Evolutionary conservation across 2,888 invertebrate species (phyloP), one percentile per base, ranked within the genome.

Genomic region (Morpho deidamia): DNA sequence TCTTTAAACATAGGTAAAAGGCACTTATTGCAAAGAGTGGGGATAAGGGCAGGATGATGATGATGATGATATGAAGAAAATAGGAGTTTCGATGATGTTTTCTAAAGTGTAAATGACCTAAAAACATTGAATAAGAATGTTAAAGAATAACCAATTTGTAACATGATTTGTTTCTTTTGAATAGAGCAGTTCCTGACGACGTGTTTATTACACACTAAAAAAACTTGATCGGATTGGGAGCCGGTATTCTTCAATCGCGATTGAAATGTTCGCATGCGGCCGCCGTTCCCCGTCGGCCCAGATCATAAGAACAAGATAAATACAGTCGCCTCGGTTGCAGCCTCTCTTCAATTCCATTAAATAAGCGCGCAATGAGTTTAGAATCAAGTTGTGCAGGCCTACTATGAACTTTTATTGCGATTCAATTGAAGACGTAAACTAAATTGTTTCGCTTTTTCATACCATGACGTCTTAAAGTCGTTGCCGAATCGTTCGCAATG

Each of bases 201-300:
- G 60, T 61, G 56, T 60, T 61, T 59, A 61, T 60, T 61, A 61
- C 56, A 59, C 57, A 55, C 51, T 23, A 48, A 60, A 58, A 55
- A 58, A 58, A 57, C 56, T 42, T 69, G 76, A 77, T 79, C 61
- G 56, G 61, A 76, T 77, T 72, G 66, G 70, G 65, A 77, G 74
- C 81, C 77, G 75, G 81, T 79, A 77, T 74, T 67, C 66, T 70
- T 67, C 64, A 73, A 78, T 79, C 75, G 70, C 76, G 82, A 84
- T 86, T 83, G 78, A 84, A 83, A 79, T 72, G 75, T 83, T 76
- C 72, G 64, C 70, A 65, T 67, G 69, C 68, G 67, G 58, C 44
- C 57, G 46, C 11, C 41, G 48, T 42, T 63, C n/a, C 59, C 61
- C 65, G 64, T 56, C 56, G 56, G 60, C 58, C 51, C 62, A 68